Percentiles rank a stretch among this genome's conserved stretches.
Conservation (phyloP, 2,113 vertebrate species). For the Chaetodon trifascialis region DNA sequence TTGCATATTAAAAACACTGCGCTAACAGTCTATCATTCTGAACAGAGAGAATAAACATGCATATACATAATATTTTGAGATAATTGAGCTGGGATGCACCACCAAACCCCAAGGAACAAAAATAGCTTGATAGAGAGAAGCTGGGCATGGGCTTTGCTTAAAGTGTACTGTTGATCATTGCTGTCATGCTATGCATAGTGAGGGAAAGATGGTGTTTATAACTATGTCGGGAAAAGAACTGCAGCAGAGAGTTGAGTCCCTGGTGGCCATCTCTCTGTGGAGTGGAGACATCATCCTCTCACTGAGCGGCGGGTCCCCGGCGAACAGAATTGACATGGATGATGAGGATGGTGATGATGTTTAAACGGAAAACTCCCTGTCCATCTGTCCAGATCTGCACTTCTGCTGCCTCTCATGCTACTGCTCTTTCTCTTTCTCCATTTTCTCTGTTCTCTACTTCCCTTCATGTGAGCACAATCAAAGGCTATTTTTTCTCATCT, state of each 20-base stretch:
- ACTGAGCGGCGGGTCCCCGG: conserved; percentile 70
- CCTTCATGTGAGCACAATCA: neutral
- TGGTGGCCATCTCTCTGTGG: conserved; percentile 79
- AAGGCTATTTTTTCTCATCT: neutral
- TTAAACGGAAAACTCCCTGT: conserved; percentile 67
- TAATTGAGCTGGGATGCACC: conserved; percentile 77
- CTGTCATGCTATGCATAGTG: conserved; percentile 63
- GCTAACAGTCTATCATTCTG: conserved; percentile 67
- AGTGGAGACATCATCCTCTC: conserved; percentile 75
- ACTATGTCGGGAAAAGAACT: conserved; percentile 62
- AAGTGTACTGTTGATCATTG: conserved; percentile 64
- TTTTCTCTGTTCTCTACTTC: conserved; percentile 6
- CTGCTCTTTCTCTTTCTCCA: conserved; percentile 9
- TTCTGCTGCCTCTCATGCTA: conserved; percentile 36
- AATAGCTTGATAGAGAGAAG: conserved; percentile 69
- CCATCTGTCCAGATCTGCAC: conserved; percentile 76
- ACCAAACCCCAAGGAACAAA: conserved; percentile 62
- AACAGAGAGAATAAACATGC: conserved; percentile 71
- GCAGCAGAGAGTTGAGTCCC: conserved; percentile 78
- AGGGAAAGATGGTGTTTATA: conserved; percentile 77
- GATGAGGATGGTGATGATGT: conserved; percentile 83
- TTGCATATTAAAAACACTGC: conserved; percentile 83
- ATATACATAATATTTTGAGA: conserved; percentile 76
- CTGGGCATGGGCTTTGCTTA: conserved; percentile 54
- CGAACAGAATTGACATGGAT: conserved; percentile 77